phyloP scores from a whole-genome alignment of 1,140 invertebrate genomes.

The Aporrectodea caliginosa region DNA sequence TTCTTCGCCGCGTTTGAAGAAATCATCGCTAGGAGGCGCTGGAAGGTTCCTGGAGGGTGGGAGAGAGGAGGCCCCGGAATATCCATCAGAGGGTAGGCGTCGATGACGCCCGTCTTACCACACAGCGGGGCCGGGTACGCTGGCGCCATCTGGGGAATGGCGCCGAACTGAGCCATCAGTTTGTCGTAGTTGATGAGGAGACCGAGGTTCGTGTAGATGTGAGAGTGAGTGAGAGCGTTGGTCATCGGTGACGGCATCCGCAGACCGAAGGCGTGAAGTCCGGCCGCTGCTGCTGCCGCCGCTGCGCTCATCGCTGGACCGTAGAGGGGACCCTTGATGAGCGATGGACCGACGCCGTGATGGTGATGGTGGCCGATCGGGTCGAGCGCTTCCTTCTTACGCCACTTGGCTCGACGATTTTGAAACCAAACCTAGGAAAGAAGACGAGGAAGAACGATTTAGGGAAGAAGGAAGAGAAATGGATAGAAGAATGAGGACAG shows the following conservation, averaged over 20 bases:
- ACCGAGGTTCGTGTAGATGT: not conserved
- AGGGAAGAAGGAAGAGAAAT: no score
- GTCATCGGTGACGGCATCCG: not conserved
- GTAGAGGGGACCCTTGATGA: not conserved
- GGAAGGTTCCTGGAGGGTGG: not conserved
- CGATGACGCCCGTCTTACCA: no score
- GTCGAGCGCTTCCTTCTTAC: constrained; percentile 86
- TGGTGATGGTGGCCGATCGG: not conserved
- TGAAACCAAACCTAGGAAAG: constrained; percentile 94
- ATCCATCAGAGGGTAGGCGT: not conserved
- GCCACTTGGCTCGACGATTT: constrained; percentile 95
- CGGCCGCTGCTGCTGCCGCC: no score
- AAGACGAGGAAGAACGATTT: not conserved
- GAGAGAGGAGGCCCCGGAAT: not conserved
- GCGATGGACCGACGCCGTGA: not conserved
- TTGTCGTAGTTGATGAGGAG: not conserved
- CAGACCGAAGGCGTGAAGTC: not conserved
- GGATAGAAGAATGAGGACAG: no score
- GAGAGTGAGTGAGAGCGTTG: not conserved
- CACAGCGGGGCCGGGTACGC: not conserved
- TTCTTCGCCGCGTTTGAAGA: not conserved
- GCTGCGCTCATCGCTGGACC: not conserved
- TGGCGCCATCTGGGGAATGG: not conserved
- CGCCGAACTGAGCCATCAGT: not conserved
- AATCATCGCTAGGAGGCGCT: not conserved